Conservation (phyloP, 2,797 vertebrate species). For the Lagocephalus sceleratus region DNA sequence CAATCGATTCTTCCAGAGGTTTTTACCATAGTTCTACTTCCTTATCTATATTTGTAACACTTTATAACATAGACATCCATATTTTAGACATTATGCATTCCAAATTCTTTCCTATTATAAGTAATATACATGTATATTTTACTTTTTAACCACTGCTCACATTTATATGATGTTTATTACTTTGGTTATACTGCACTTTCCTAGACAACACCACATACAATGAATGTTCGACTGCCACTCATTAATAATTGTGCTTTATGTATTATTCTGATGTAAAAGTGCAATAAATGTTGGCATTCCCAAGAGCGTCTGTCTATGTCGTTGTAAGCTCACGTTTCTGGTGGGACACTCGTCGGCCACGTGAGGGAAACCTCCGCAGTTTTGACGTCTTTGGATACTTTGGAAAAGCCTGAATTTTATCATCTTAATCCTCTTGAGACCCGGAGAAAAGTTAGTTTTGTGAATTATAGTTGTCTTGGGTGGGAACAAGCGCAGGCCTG, state of each 20-base stretch:
- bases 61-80: slow-evolving; percentile 29
- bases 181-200: slow-evolving; percentile 50
- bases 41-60: slow-evolving; percentile 40
- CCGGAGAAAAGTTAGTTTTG: no score
- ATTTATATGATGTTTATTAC: slow-evolving; percentile 57
- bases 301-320: slow-evolving; percentile 15
- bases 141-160: slow-evolving; percentile 41
- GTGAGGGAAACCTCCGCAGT: no score
- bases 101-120: slow-evolving; percentile 35
- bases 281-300: slow-evolving; percentile 71
- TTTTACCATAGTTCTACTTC: slow-evolving; percentile 16
- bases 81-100: slow-evolving; percentile 38
- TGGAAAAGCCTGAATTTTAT: no score
- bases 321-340: not conserved
- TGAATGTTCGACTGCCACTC: slow-evolving; percentile 63
- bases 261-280: slow-evolving; percentile 67
- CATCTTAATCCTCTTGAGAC: no score
- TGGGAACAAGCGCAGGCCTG: no score
- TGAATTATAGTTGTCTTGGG: no score
- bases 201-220: slow-evolving; percentile 42
- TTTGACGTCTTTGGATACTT: no score
- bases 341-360: no score
- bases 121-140: slow-evolving; percentile 34
- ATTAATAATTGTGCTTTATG: slow-evolving; percentile 58
- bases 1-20: slow-evolving; percentile 21